Evolutionary conservation across 2,888 invertebrate species (phyloP), one percentile per base, ranked within the genome.

Genomic region (Zygaena filipendulae): DNA sequence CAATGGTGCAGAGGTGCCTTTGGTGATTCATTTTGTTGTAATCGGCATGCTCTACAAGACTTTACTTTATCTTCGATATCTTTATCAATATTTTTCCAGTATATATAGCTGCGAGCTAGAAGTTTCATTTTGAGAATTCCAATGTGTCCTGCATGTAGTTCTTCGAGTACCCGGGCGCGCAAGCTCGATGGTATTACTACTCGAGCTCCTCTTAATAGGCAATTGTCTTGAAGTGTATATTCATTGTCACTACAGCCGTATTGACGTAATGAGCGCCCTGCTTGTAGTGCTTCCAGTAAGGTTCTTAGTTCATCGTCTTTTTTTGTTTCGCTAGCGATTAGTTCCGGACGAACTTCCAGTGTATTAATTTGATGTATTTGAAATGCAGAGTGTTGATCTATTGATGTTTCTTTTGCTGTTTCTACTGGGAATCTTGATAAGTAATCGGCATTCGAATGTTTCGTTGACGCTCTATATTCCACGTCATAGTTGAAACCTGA

Each of bases 61-160:
- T 35, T 36, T 21, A 36, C 26, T 23, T 30, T 36, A 9, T 31
- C 19, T 26, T 38, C 36, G 3, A 38, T 31, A 10, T 35, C 16
- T 14, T 19, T 20, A 24, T 38, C 33, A 2, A 40, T 33, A 19
- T 29, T 21, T 1, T 32, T 32, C 34, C 32, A 40, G 34, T 38
- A 40, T 30, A 36, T 29, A 12, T 32, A 27, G 4, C 4, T 14
- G 3, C 30, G 29, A 6, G 36, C 36, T 40, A 47, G 20, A 7
- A 33, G 33, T 30, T 47, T 47, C 43, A 48, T 48, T 26, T 40
- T 41, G 3, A 40, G 35, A 3, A 53, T 49, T 5, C 46, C 49
- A 4, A 42, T 7, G 28, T 52, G 51, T 20, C 33, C 29, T 4
- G 21, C 13, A 14, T 36, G 36, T 8, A 36, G 21, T 18, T 36